Evolutionary conservation across 2,888 invertebrate genomes (phyloP).

Genomic region (Galerucella nymphaeae): DNA sequence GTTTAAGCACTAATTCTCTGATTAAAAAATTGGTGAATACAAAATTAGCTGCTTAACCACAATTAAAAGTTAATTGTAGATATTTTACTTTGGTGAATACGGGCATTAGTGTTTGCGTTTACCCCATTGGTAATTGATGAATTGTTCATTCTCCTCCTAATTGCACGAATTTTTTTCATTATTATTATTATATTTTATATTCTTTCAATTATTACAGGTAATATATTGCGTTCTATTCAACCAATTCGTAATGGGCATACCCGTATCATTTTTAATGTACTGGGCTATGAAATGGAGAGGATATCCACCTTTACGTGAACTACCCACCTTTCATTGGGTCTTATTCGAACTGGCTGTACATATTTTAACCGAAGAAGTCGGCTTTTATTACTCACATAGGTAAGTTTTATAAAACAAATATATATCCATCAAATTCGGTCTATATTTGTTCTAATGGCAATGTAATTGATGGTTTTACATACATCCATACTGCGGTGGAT

Average conservation of each 20-base stretch:
- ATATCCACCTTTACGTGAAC: conserved; percentile 71
- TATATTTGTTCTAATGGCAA: no score
- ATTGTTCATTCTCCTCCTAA: no score
- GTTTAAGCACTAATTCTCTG: no score
- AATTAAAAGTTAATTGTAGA: no score
- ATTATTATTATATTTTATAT: conserved; percentile 13
- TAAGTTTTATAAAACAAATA: conserved; percentile 54
- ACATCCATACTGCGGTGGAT: no score
- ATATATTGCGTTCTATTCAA: conserved; percentile 78
- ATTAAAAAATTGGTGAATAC: no score
- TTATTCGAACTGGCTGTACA: conserved; percentile 79
- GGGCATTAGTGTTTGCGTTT: no score
- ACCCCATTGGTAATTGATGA: no score
- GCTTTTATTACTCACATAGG: conserved; percentile 88
- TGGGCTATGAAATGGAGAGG: conserved; percentile 76
- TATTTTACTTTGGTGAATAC: no score
- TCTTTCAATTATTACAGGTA: conserved; percentile 65
- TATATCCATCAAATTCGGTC: not conserved
- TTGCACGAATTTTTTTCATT: not conserved
- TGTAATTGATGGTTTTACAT: no score
- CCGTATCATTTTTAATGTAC: conserved; percentile 72
- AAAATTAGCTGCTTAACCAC: no score
- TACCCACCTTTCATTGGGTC: conserved; percentile 84
- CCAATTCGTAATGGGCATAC: conserved; percentile 77
- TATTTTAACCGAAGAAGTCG: conserved; percentile 81